Conservation (phyloP, 2,888 invertebrate genomes). For the Spilarctia lutea region DNA sequence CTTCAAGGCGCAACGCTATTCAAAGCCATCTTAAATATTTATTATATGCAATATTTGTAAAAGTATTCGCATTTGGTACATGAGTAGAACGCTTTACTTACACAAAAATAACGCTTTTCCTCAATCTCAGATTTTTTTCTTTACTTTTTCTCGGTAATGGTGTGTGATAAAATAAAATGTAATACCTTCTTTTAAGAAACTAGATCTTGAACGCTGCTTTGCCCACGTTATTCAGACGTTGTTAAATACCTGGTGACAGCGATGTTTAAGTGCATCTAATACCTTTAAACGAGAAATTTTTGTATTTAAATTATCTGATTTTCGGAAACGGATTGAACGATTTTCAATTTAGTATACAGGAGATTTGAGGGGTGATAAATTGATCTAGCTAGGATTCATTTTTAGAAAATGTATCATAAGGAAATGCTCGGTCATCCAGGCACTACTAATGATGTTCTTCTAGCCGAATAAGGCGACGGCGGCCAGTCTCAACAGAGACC, state of each 20-base stretch:
- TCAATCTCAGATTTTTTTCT: not conserved
- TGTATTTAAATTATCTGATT: too few species aligned
- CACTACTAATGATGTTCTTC: too few species aligned
- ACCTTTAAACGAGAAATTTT: too few species aligned
- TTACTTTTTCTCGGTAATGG: not conserved
- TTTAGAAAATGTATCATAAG: too few species aligned
- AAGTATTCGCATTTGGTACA: not conserved
- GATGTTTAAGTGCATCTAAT: too few species aligned
- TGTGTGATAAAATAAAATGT: not conserved
- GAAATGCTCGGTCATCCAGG: too few species aligned
- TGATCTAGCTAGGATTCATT: too few species aligned
- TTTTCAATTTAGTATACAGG: too few species aligned
- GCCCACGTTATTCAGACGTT: not conserved
- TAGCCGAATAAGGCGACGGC: too few species aligned
- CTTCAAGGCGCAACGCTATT: not conserved
- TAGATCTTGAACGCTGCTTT: not conserved
- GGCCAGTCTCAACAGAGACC: too few species aligned
- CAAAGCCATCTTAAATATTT: constrained; percentile 4
- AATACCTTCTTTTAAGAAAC: not conserved
- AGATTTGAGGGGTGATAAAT: too few species aligned
- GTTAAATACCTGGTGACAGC: not conserved
- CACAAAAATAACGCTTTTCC: constrained; percentile 5
- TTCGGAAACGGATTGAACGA: too few species aligned
- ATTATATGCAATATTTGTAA: constrained; percentile 3
- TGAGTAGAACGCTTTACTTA: not conserved